phyloP scores from a whole-genome alignment of 2,113 vertebrate genomes.

The Neogale vison region DNA sequence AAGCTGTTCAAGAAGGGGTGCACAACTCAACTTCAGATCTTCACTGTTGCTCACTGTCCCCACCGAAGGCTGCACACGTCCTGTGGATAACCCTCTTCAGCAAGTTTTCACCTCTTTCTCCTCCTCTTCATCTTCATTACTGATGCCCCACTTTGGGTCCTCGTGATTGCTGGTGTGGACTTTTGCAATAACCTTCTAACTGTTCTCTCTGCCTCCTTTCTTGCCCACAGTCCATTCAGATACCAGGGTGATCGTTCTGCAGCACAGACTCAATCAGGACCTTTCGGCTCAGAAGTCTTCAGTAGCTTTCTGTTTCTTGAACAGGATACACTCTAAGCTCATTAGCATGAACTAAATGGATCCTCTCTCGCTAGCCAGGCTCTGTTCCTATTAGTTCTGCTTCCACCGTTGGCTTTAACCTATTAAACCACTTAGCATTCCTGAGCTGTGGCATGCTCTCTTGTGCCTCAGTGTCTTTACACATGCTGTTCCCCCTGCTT shows the following conservation, averaged over 20 bases:
- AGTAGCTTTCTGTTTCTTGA: neutral
- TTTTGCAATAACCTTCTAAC: neutral
- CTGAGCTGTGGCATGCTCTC: neutral
- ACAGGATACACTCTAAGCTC: neutral
- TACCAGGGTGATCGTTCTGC: neutral
- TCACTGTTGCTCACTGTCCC: neutral
- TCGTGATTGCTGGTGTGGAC: neutral
- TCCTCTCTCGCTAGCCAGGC: neutral
- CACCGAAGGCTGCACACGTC: neutral
- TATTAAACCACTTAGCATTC: neutral
- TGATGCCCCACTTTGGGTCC: neutral
- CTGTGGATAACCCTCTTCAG: neutral
- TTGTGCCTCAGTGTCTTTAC: neutral
- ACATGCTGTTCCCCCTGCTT: neutral
- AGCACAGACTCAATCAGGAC: neutral
- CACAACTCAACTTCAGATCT: neutral
- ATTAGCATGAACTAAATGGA: neutral
- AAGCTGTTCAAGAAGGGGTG: neutral
- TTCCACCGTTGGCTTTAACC: neutral
- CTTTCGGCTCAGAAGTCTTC: neutral
- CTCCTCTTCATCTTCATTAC: neutral
- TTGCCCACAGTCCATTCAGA: neutral
- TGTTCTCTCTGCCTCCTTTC: neutral
- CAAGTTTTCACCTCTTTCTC: neutral
- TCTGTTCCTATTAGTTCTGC: neutral